Conservation (phyloP, 2,888 invertebrate species). For the Cordylochernes scorpioides region DNA sequence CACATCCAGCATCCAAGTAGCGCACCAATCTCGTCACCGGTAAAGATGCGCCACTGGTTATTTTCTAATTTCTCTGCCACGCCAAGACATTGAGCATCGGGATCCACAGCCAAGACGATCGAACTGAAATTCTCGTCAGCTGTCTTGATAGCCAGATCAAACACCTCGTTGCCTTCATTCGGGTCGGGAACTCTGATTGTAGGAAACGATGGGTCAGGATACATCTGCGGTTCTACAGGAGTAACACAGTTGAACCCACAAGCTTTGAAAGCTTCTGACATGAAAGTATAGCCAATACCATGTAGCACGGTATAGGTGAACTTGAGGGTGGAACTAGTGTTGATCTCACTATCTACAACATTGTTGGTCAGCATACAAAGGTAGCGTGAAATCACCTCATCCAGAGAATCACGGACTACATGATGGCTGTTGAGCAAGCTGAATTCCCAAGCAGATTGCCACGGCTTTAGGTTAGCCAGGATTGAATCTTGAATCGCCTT, state of each 20-base stretch:
- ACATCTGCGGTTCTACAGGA: constrained; percentile 34
- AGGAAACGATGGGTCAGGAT: constrained; percentile 84
- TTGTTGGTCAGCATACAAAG: constrained; percentile 29
- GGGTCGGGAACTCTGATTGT: constrained; percentile 95
- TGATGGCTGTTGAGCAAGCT: constrained; percentile 28
- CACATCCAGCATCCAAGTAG: constrained; percentile 82
- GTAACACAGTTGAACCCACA: constrained; percentile 34
- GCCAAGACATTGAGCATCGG: constrained; percentile 86
- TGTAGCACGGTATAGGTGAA: constrained; percentile 92
- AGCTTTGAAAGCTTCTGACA: constrained; percentile 41
- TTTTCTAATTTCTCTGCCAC: constrained; percentile 49
- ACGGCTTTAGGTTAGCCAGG: constrained; percentile 43
- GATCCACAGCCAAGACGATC: constrained; percentile 82
- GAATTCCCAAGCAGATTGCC: constrained; percentile 47
- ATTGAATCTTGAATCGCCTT: constrained; percentile 54
- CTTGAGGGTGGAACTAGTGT: constrained; percentile 27
- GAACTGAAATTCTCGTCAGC: constrained; percentile 40
- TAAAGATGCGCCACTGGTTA: constrained; percentile 59
- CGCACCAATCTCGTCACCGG: constrained; percentile 82
- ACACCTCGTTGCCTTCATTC: constrained; percentile 62
- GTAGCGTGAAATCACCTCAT: constrained; percentile 39
- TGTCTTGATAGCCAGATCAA: constrained; percentile 43
- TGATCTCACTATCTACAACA: constrained; percentile 1
- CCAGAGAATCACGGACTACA: constrained; percentile 38
- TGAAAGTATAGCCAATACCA: constrained; percentile 64